Conservation (phyloP, 2,113 vertebrate species). For the Redunca redunca region DNA sequence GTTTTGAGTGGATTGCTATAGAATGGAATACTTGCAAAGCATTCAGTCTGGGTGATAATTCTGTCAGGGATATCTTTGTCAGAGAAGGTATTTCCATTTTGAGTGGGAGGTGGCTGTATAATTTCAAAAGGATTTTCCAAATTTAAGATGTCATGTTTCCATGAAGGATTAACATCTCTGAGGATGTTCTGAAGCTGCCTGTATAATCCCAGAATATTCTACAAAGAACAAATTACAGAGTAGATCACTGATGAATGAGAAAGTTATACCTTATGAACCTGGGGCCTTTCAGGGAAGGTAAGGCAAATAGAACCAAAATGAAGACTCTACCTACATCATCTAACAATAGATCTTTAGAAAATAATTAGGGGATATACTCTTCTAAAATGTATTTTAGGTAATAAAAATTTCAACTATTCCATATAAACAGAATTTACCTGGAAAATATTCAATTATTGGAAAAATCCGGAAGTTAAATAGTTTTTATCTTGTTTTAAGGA, state of each 20-base stretch:
- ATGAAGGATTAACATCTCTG: conserved; percentile 38
- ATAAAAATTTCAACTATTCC: neutral
- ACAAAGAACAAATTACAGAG: conserved; percentile 15
- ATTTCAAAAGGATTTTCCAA: conserved; percentile 57
- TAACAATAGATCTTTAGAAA: neutral
- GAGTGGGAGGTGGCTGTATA: conserved; percentile 47
- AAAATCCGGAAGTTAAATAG: neutral
- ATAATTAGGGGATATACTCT: neutral
- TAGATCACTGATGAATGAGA: neutral
- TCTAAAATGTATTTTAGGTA: neutral
- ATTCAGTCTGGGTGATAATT: conserved; percentile 51
- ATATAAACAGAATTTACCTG: neutral
- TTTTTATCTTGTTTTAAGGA: neutral
- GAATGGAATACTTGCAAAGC: conserved; percentile 25
- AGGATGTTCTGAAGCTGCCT: neutral
- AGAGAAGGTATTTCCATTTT: conserved; percentile 60
- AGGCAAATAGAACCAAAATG: neutral
- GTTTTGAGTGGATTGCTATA: conserved; percentile 17
- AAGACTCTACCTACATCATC: neutral
- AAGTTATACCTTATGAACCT: neutral
- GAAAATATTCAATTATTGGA: neutral
- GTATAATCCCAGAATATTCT: conserved; percentile 15
- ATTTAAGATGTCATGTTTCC: conserved; percentile 58
- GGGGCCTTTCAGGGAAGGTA: neutral
- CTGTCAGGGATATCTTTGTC: conserved; percentile 56